Evolutionary conservation across 2,797 vertebrate genomes (phyloP), one percentile per base, ranked within the genome.

Genomic region (Coccyzus lansbergi): DNA sequence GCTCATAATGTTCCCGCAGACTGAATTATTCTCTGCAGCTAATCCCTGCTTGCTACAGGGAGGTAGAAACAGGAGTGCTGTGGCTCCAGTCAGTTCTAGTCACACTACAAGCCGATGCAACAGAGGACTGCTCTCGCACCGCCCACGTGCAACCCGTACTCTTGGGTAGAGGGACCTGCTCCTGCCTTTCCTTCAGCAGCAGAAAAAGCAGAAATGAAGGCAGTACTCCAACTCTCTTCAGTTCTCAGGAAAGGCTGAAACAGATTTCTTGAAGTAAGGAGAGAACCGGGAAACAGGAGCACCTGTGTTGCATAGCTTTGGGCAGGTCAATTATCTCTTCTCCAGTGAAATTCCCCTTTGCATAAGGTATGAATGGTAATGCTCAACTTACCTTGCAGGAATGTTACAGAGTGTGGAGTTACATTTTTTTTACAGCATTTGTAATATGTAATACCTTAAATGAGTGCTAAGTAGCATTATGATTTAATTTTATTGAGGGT

Each of bases 261-360:
- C 26, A 22, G 13, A 24, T 77, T 36, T 71, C 22, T n/a, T 82
- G 68, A 56, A 86, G 42, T 40, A 31, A 70, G 84, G 34, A 40
- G 53, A 84, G 65, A 71, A 76, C 51, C 59, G 88, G 80, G 93
- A 95, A 93, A 62, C n/a, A 48, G 56, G 46, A 92, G 84, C 85
- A 91, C 77, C 60, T 94, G 80, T 91, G 52, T 90, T 94, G n/a
- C 68, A 62, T 95, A 94, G 90, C 93, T 95, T 77, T 88, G 68
- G 80, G 87, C 86, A 85, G 46, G 52, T 90, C 86, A 90, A 70
- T 96, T 97, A 92, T 71, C 74, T 85, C 25, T 67, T 90, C 71
- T 86, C 56, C 49, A 79, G 74, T 76, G 74, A 89, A 95, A 92
- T 90, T 93, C 24, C 77, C 60, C 56, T 91, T 79, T 88, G 64